These are phyloP conservation scores for Eupithecia exiguata DNA, from an alignment of 2,888 invertebrate species.

Conservation along the genomic window DNA sequence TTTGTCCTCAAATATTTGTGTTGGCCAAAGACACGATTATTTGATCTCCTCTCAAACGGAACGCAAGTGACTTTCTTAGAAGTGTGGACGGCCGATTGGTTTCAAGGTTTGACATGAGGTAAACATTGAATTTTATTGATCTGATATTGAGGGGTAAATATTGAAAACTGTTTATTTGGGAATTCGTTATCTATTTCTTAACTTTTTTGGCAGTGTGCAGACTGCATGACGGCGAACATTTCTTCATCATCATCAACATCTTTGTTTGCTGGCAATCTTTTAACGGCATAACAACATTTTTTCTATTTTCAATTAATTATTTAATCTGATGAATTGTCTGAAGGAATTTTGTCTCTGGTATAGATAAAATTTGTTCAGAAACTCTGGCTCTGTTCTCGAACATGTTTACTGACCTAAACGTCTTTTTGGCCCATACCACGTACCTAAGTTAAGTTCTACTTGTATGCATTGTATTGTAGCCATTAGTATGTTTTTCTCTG, in stretches of 20 bases:
- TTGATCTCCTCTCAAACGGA: conserved; percentile 64
- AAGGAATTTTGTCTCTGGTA: too few relatives aligned
- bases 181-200: conserved; percentile 7
- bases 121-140: conserved; percentile 39
- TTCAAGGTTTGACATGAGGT: conserved; percentile 39
- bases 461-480: too few relatives aligned
- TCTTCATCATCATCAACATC: not conserved
- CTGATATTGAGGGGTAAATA: conserved; percentile 35
- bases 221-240: conserved; percentile 18
- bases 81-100: conserved; percentile 48
- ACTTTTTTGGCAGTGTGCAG: not conserved
- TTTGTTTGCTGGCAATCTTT: not conserved
- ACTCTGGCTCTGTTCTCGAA: too few relatives aligned
- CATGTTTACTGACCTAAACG: too few relatives aligned
- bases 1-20: conserved; percentile 65
- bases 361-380: too few relatives aligned
- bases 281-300: too few relatives aligned
- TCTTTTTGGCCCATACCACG: too few relatives aligned
- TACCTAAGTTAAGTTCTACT: too few relatives aligned
- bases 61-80: conserved; percentile 64
- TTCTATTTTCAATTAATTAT: too few relatives aligned
- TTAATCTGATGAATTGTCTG: too few relatives aligned
- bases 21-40: conserved; percentile 66
- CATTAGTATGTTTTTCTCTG: too few relatives aligned
- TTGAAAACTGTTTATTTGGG: conserved; percentile 32